A percentile compares a stretch with the other conserved stretches of the same genome.
Conservation (phyloP, 1,140 invertebrate species). For the Drosophila subpulchrella region DNA sequence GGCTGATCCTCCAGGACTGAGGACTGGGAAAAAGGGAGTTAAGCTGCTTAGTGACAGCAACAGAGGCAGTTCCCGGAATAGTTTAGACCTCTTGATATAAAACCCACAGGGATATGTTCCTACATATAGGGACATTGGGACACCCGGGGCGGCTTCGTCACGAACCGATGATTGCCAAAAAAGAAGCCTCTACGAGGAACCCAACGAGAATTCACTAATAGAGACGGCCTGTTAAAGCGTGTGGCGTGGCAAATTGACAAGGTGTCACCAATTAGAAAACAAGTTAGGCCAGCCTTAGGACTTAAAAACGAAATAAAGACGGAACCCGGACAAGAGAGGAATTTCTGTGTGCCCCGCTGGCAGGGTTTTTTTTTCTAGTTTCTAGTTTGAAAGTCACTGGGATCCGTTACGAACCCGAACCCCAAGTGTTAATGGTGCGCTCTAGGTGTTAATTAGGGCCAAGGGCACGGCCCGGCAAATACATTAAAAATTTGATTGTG, state of each 20-base stretch:
- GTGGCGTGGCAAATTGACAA: conserved; percentile 76
- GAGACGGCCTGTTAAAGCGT: conserved; percentile 75
- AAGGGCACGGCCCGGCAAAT: conserved; percentile 55
- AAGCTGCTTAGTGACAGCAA: conserved; percentile 66
- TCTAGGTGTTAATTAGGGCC: conserved; percentile 76
- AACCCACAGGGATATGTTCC: conserved; percentile 65
- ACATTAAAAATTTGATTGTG: conserved; percentile 53
- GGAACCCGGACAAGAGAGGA: conserved; percentile 2
- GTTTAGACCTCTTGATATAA: conserved; percentile 78
- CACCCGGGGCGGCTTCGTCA: conserved; percentile 55
- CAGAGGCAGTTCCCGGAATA: conserved; percentile 61
- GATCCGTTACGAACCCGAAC: conserved; percentile 23
- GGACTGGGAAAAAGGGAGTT: conserved; percentile 20
- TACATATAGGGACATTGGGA: conserved; percentile 21
- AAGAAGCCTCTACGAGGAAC: conserved; percentile 35
- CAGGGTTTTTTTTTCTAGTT: conserved; percentile 19
- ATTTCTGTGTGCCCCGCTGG: conserved; percentile 35
- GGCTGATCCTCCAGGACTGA: conserved; percentile 2
- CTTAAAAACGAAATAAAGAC: conserved; percentile 13
- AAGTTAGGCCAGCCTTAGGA: conserved; percentile 56
- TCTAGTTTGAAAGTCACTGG: conserved; percentile 65
- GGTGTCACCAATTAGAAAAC: conserved; percentile 82
- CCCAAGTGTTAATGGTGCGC: conserved; percentile 75
- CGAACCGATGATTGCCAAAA: conserved; percentile 64
- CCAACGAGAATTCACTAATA: conserved; percentile 51